Percentiles rank a stretch among this genome's conserved stretches.
Evolutionary conservation across 2,113 vertebrate species (phyloP).

Genomic region (Empidonax traillii): DNA sequence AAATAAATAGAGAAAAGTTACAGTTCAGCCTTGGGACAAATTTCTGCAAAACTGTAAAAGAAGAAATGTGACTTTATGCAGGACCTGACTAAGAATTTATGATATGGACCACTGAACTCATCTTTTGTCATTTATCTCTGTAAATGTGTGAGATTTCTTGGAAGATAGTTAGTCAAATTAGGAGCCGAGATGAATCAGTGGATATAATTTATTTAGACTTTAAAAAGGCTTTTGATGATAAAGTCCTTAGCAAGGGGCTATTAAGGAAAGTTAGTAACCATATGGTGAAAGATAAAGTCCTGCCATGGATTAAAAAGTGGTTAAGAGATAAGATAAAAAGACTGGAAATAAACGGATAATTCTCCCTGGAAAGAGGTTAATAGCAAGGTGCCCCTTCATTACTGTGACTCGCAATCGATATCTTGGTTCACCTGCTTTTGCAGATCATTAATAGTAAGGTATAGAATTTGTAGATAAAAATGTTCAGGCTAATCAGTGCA

Average conservation of each 20-base stretch:
- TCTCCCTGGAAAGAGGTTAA: slow-evolving; percentile 64
- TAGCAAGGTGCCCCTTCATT: slow-evolving; percentile 64
- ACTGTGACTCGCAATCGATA: slow-evolving; percentile 25
- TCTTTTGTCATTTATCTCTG: slow-evolving; percentile 42
- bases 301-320: slow-evolving; percentile 67
- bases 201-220: slow-evolving; percentile 65
- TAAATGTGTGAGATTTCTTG: slow-evolving; percentile 49
- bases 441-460: slow-evolving; percentile 29
- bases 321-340: slow-evolving; percentile 68
- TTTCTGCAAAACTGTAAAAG: not conserved
- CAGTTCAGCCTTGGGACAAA: not conserved
- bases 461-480: slow-evolving; percentile 10
- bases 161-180: slow-evolving; percentile 53
- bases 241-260: slow-evolving; percentile 63
- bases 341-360: slow-evolving; percentile 59
- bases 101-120: not conserved
- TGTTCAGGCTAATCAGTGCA: not conserved
- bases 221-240: slow-evolving; percentile 71
- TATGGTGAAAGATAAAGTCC: slow-evolving; percentile 68
- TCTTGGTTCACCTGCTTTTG: slow-evolving; percentile 52
- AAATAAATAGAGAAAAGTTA: not conserved
- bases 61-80: not conserved
- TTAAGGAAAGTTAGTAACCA: slow-evolving; percentile 69
- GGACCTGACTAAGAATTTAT: slow-evolving; percentile 23
- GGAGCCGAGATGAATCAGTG: slow-evolving; percentile 26